These are phyloP conservation scores for Leptinotarsa tumamoca DNA, from an alignment of 2,888 invertebrate species.

Conservation along the genomic window DNA sequence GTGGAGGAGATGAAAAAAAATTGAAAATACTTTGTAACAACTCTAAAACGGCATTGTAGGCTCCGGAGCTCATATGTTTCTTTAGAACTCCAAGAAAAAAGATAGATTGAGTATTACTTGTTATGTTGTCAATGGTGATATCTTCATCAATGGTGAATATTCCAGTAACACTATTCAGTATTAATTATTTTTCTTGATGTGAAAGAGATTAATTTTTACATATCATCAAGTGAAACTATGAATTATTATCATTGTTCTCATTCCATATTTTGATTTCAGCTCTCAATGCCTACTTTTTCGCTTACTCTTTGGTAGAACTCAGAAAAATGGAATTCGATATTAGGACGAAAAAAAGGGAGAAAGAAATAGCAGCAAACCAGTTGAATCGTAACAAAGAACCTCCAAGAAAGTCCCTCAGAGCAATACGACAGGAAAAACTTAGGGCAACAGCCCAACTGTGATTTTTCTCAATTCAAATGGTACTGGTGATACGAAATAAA, in stretches of 20 bases:
- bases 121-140: too few species aligned
- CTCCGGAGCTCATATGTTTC: too few species aligned
- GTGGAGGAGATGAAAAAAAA: too few species aligned
- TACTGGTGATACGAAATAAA: too few species aligned
- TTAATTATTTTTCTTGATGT: too few species aligned
- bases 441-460: neutral
- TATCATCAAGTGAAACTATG: neutral
- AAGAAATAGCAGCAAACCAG: neutral
- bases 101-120: too few species aligned
- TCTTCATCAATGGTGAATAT: too few species aligned
- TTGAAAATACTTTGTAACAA: too few species aligned
- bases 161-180: too few species aligned
- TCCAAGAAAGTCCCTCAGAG: conserved; percentile 7
- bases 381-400: neutral
- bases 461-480: neutral
- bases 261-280: neutral
- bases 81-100: too few species aligned
- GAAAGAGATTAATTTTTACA: too few species aligned
- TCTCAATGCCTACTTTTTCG: neutral
- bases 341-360: neutral
- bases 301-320: neutral
- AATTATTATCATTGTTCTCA: neutral
- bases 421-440: conserved; percentile 1
- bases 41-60: too few species aligned
- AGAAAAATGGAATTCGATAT: neutral